Evolutionary conservation across 2,888 invertebrate species (phyloP).

Genomic region (Eupelmus urozonus): DNA sequence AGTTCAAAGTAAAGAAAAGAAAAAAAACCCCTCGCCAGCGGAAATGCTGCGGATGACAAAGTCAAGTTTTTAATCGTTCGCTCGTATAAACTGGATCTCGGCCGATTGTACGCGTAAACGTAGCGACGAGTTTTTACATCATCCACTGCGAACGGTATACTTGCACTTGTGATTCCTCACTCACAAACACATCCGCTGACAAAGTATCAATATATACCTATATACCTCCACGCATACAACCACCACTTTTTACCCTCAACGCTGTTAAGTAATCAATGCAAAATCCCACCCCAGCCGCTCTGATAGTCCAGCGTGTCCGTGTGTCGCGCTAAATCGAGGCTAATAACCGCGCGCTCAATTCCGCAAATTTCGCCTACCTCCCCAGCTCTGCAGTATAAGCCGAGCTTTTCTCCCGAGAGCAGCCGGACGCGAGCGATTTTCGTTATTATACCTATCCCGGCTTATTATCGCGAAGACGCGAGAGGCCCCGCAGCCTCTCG

Average conservation of each 20-base stretch:
- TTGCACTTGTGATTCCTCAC: not conserved
- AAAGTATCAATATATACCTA: not conserved
- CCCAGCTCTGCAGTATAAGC: not conserved
- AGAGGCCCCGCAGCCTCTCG: not conserved
- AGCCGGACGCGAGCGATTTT: conserved; percentile 58
- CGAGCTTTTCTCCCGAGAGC: conserved; percentile 4
- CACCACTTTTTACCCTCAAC: not conserved
- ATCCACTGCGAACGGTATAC: conserved; percentile 33
- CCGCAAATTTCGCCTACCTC: conserved; percentile 36
- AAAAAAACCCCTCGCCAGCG: conserved; percentile 15
- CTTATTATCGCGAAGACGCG: conserved; percentile 49
- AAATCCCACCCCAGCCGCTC: conserved; percentile 29
- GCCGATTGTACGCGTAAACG: not conserved
- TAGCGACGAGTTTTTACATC: conserved; percentile 8
- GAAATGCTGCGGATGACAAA: conserved; percentile 46
- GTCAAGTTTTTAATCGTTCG: conserved; percentile 23
- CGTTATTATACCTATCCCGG: conserved; percentile 53
- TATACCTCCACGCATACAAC: too few relatives aligned
- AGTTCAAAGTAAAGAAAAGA: too few relatives aligned
- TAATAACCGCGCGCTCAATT: conserved; percentile 52
- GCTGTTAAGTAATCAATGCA: too few relatives aligned
- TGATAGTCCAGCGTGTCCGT: too few relatives aligned
- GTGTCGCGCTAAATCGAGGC: conserved; percentile 53
- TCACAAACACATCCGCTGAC: not conserved
- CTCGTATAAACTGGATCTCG: conserved; percentile 29